Base-by-base conservation (phyloP, 2,888 invertebrate species). In the Phalera bucephala region DNA sequence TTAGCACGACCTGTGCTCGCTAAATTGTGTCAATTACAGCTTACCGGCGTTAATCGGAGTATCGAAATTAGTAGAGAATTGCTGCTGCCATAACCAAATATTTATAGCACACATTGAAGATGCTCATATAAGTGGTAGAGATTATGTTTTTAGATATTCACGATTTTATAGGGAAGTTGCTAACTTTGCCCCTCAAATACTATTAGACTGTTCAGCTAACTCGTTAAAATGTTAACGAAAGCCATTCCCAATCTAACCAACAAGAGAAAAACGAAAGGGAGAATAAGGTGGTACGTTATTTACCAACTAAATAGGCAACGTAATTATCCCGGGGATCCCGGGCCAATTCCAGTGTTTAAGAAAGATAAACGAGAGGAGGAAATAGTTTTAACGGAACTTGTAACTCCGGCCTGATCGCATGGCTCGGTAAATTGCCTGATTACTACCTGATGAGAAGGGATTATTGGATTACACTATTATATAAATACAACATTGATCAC, bases 341-440 rank as follows among this genome's bases (percentile, higher is more conserved):
- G 60, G 76, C 80, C 81, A 81, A 86, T 82, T 84, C 80, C 80
- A 80, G 77, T 87, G 83, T 84, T 85, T 84, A 88, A 88, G 86
- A 84, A 83, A 88, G 88, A 88, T 88, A 87, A 88, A 88, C 82
- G 88, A 77, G 72, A 67, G 73, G 64, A 78, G 76, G 73, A 78
- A 81, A 79, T 79, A 77, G 77, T 77, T 82, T 71, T 66, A 70
- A 70, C 72, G 64, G 71, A 81, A 78, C 75, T 80, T 79, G 77
- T 75, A 75, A 78, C 72, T 77, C 64, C 13, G 12, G 58, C 59
- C 67, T 61, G 53, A 72, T 70, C 71, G 72, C 69, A 64, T 64
- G 66, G 65, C 64, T 61, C 58, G 50, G 59, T 67, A 73, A 78
- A 80, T 81, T 78, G 75, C 72, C 62, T 53, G 51, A 54, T 54